These are phyloP conservation scores for Apostichopus japonicus DNA, from an alignment of 35 echinoderm and acorn worm genomes.

Conservation along the genomic window DNA sequence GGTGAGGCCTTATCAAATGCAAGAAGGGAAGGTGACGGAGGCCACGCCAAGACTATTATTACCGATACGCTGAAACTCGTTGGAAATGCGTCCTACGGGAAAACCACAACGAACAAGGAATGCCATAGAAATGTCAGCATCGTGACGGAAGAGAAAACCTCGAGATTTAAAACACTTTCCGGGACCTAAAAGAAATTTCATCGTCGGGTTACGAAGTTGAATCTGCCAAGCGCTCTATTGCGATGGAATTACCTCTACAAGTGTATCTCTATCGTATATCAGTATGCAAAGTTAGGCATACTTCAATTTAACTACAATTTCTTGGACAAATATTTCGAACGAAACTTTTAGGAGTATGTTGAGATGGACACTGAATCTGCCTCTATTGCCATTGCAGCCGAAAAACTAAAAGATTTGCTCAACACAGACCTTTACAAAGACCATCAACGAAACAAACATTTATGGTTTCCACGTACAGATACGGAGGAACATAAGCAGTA, in stretches of 20 bases:
- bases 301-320: conserved; percentile 66
- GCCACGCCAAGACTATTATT: conserved; percentile 58
- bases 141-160: neutral
- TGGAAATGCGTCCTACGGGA: conserved; percentile 67
- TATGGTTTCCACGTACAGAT: conserved; percentile 44
- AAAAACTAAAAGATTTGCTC: conserved; percentile 30
- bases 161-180: neutral
- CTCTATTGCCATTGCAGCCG: conserved; percentile 23
- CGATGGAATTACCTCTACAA: conserved; percentile 42
- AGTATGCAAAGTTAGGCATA: conserved; percentile 36
- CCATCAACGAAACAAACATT: neutral
- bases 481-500: neutral
- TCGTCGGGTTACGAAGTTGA: conserved; percentile 37
- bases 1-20: conserved; percentile 59
- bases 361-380: conserved; percentile 54
- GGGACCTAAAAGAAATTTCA: neutral
- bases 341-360: neutral
- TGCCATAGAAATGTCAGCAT: conserved; percentile 26
- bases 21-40: conserved; percentile 44
- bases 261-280: conserved; percentile 32
- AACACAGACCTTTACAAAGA: neutral
- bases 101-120: conserved; percentile 70
- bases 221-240: conserved; percentile 26
- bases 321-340: neutral
- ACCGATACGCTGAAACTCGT: conserved; percentile 67